Base-by-base conservation (phyloP, 2,888 invertebrate genomes). In the Rotaria macrura region DNA sequence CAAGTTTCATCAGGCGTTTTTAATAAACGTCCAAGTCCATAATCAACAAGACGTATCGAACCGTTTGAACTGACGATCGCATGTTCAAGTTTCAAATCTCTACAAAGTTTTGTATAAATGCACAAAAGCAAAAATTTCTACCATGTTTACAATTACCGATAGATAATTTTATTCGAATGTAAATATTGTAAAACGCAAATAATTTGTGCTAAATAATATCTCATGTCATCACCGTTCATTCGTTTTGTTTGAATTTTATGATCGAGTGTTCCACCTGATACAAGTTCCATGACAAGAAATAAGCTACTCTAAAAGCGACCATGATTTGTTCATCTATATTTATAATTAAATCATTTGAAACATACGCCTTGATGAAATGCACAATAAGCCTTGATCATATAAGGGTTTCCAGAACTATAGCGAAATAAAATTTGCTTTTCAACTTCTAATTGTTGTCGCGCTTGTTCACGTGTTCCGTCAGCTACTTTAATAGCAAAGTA, bases 41-140 rank as follows among this genome's bases (percentile, higher is more conserved):
- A 79, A 79, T 79, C 79, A 40, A 79, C n/a, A 4, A 79, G n/a
- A 43, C 79, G 43, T 43, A 79, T 79, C 25, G 43, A 43, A 43
- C 79, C 79, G 10, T 12, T n/a, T n/a, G 40, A 25, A 43, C 14
- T 17, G 4, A 79, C 79, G 43, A 79, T n/a, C 17, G 79, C 43
- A 79, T 79, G 43, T n/a, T 79, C 79, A 12, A 79, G 43, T 79
- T 79, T 79, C 14, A 79, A n/a, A 79, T 79, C 79, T 43, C 79
- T 79, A n/a, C 10, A 43, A 4, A 49, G 14, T 49, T 49, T 43
- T 10, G 10, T 1, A 49, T 4, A 49, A 49, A 49, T 12, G 9
- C 4, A 49, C 3, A 17, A 17, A 17, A 17, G 17, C 20, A 23
- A 52, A 65, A 29, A 65, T 29, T 65, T 47, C 47, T 65, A 34